phyloP scores from a whole-genome alignment of 2,888 invertebrate species.

The Lobophora halterata region DNA sequence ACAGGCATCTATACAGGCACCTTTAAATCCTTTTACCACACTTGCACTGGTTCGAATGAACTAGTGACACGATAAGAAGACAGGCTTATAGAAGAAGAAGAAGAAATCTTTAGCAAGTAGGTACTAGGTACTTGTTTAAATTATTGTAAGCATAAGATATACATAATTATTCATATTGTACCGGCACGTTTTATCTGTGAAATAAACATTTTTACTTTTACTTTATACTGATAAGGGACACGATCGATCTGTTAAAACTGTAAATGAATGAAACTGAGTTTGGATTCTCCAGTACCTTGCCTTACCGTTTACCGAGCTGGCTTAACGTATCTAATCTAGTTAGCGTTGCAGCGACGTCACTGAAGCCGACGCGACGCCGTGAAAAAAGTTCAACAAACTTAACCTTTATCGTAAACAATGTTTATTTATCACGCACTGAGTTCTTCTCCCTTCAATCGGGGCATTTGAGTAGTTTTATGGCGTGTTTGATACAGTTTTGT shows the following conservation, averaged over 20 bases:
- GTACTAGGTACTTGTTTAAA: too few species aligned
- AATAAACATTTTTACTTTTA: too few species aligned
- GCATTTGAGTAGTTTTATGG: constrained; percentile 30
- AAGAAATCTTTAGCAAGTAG: too few species aligned
- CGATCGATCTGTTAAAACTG: constrained; percentile 43
- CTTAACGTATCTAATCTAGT: constrained; percentile 71
- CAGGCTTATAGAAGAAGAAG: too few species aligned
- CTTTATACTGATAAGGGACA: constrained; percentile 49
- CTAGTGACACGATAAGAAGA: too few species aligned
- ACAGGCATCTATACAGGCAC: too few species aligned
- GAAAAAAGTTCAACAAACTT: constrained; percentile 77
- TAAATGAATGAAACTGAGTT: constrained; percentile 47
- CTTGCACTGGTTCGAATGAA: too few species aligned
- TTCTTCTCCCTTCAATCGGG: constrained; percentile 35
- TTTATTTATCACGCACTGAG: constrained; percentile 26
- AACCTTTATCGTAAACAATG: constrained; percentile 48
- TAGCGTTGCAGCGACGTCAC: constrained; percentile 73
- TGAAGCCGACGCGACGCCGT: constrained; percentile 60
- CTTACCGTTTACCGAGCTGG: constrained; percentile 50
- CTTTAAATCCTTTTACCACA: too few species aligned
- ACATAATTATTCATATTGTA: too few species aligned
- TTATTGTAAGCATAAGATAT: too few species aligned
- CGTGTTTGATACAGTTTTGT: constrained; percentile 1
- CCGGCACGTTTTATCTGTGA: too few species aligned
- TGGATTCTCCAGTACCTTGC: constrained; percentile 43